phyloP scores from a whole-genome alignment of 2,113 vertebrate genomes.

The Antennarius striatus region DNA sequence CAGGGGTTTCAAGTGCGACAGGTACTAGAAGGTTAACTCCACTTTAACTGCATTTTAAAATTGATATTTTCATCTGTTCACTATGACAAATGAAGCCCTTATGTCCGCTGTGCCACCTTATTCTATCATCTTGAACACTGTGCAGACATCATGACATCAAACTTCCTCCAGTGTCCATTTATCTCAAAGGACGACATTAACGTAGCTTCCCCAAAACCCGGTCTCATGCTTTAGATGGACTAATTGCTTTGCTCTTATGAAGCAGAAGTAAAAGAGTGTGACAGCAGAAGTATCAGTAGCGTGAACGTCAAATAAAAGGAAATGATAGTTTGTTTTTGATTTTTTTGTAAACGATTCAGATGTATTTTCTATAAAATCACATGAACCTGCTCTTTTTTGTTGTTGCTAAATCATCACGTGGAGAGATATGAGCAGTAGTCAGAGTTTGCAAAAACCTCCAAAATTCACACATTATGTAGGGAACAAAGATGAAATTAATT shows the following conservation, averaged over 20 bases:
- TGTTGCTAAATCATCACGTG: too few species aligned
- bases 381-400: too few species aligned
- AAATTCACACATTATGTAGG: neutral
- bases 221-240: neutral
- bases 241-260: neutral
- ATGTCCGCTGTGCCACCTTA: too few species aligned
- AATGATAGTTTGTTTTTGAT: neutral
- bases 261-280: slow-evolving; percentile 1
- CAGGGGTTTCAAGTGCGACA: neutral
- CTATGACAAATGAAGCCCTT: neutral
- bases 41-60: neutral
- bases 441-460: neutral
- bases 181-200: neutral
- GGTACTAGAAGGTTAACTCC: neutral
- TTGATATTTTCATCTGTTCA: neutral
- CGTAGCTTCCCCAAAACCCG: too few species aligned
- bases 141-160: too few species aligned
- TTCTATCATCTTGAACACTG: too few species aligned
- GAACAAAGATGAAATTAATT: too few species aligned
- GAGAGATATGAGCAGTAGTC: too few species aligned
- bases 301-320: neutral
- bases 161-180: too few species aligned
- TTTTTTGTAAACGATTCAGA: too few species aligned
- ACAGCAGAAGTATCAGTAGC: neutral
- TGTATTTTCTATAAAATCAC: neutral